Conservation (phyloP, 2,888 invertebrate genomes). For the Petrophora chlorosata region DNA sequence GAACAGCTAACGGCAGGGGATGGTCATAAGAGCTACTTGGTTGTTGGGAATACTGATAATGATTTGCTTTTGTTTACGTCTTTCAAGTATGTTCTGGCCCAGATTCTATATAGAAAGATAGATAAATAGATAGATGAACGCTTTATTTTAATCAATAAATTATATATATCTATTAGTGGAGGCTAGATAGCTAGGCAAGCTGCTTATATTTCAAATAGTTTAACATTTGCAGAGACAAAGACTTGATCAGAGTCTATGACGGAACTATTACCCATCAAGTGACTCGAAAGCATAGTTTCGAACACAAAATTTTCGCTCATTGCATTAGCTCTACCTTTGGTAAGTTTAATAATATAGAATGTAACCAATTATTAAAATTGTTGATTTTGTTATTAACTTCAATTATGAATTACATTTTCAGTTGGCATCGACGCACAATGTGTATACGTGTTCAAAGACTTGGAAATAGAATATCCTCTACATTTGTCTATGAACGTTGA, state of each 20-base stretch:
- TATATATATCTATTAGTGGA: no score
- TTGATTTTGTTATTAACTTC: not conserved
- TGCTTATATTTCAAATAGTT: slow-evolving; percentile 42
- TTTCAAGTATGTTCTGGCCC: slow-evolving; percentile 75
- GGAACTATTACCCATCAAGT: slow-evolving; percentile 70
- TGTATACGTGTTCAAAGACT: slow-evolving; percentile 61
- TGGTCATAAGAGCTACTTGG: slow-evolving; percentile 80
- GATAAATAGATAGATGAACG: no score
- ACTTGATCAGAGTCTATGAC: slow-evolving; percentile 71
- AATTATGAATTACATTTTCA: slow-evolving; percentile 51
- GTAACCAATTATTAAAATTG: not conserved
- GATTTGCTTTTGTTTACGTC: slow-evolving; percentile 81
- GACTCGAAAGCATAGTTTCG: slow-evolving; percentile 59
- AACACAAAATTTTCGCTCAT: slow-evolving; percentile 77
- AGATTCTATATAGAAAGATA: no score
- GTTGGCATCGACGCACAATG: slow-evolving; percentile 79
- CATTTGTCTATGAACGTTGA: slow-evolving; percentile 3
- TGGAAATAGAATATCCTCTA: slow-evolving; percentile 35
- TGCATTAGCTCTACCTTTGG: slow-evolving; percentile 85
- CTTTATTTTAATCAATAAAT: no score
- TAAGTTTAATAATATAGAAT: no score
- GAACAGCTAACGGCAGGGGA: slow-evolving; percentile 73
- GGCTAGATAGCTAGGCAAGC: no score
- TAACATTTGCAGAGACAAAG: slow-evolving; percentile 53
- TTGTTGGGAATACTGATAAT: slow-evolving; percentile 87